phyloP scores from a whole-genome alignment of 2,888 invertebrate species.

The Watsonalla binaria region DNA sequence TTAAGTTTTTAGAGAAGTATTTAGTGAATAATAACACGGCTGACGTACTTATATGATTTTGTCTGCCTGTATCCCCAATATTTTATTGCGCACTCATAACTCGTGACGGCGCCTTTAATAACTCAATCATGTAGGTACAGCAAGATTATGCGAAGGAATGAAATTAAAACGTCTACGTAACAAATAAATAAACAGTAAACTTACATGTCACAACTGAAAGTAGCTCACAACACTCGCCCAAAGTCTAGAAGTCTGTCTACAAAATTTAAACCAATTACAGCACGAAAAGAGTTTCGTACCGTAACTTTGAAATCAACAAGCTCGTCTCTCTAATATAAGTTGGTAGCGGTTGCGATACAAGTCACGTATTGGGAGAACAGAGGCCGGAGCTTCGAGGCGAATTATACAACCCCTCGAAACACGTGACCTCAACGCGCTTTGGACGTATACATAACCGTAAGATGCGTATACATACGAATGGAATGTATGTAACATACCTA shows the following conservation, averaged over 20 bases:
- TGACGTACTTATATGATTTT: too few relatives aligned
- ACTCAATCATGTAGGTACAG: too few relatives aligned
- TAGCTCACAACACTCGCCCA: background rate
- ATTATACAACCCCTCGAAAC: constrained; percentile 34
- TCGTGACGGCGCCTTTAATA: too few relatives aligned
- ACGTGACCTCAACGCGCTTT: constrained; percentile 27
- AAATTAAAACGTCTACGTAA: too few relatives aligned
- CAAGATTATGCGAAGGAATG: too few relatives aligned
- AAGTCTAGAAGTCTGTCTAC: background rate
- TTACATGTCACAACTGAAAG: background rate
- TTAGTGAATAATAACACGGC: too few relatives aligned
- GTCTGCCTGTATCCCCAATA: too few relatives aligned
- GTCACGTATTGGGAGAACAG: constrained; percentile 41
- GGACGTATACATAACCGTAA: background rate
- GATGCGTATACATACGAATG: too few relatives aligned
- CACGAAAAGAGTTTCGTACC: constrained; percentile 8
- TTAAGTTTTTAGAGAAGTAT: too few relatives aligned
- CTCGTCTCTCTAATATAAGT: constrained; percentile 35
- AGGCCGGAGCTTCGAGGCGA: constrained; percentile 30
- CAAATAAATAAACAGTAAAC: too few relatives aligned
- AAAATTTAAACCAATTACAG: constrained; percentile 2
- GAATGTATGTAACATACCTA: too few relatives aligned
- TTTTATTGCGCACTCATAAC: too few relatives aligned
- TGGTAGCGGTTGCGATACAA: constrained; percentile 35
- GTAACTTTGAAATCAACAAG: constrained; percentile 33